Conservation (phyloP, 1,140 invertebrate species). For the Camponotus floridanus region DNA sequence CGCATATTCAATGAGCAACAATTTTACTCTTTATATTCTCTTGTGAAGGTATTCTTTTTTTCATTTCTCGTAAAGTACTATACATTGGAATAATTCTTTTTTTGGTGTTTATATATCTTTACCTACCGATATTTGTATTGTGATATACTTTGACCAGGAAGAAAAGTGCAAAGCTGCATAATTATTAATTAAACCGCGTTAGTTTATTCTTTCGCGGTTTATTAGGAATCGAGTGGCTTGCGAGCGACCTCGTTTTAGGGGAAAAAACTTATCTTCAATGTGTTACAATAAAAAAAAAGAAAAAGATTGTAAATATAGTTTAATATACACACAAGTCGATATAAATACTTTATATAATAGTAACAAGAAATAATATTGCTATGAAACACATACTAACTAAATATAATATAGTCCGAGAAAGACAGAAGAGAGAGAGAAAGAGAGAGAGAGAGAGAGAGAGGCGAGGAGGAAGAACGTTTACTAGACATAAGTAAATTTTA, state of each 20-base stretch:
- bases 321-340: slow-evolving; percentile 85
- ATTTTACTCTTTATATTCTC: slow-evolving; percentile 73
- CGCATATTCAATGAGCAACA: slow-evolving; percentile 49
- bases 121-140: slow-evolving; percentile 79
- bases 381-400: slow-evolving; percentile 80
- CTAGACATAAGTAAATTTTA: slow-evolving; percentile 85
- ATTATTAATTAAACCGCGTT: slow-evolving; percentile 65
- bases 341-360: slow-evolving; percentile 85
- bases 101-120: slow-evolving; percentile 78
- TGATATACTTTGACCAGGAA: slow-evolving; percentile 79
- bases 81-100: slow-evolving; percentile 71
- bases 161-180: slow-evolving; percentile 68
- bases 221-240: slow-evolving; percentile 66
- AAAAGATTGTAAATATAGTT: slow-evolving; percentile 85
- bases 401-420: slow-evolving; percentile 76
- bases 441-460: background rate
- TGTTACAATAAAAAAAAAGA: slow-evolving; percentile 77
- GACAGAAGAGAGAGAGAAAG: background rate
- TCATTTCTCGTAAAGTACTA: slow-evolving; percentile 51
- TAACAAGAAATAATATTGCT: slow-evolving; percentile 81
- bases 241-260: slow-evolving; percentile 65
- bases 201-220: slow-evolving; percentile 63
- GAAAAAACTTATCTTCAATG: slow-evolving; percentile 76
- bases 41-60: slow-evolving; percentile 52
- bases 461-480: slow-evolving; percentile 75